A percentile compares a stretch with the other conserved stretches of the same genome.
These are phyloP conservation scores for Australoheros facetus DNA, from an alignment of 2,797 vertebrate species.

Conservation along the genomic window DNA sequence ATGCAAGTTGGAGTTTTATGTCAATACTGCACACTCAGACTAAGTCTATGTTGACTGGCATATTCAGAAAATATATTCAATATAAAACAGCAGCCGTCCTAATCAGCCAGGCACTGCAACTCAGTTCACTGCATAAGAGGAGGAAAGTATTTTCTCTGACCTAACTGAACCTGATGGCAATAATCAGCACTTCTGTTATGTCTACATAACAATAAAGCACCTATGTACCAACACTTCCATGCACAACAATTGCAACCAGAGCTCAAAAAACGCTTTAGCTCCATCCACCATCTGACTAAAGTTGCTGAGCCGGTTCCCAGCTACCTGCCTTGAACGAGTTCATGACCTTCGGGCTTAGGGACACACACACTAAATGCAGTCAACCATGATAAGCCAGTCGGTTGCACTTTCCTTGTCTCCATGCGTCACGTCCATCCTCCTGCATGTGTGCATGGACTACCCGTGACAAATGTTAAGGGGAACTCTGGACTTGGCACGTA, in stretches of 20 bases:
- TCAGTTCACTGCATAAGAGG: not conserved
- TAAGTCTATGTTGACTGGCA: not conserved
- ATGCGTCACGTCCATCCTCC: not conserved
- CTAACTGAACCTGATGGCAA: not conserved
- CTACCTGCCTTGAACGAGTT: conserved; percentile 61
- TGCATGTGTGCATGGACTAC: conserved; percentile 3
- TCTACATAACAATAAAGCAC: not conserved
- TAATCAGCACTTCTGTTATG: not conserved
- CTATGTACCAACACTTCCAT: not conserved
- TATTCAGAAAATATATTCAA: not conserved
- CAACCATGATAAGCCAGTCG: conserved; percentile 47
- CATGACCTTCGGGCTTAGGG: conserved; percentile 45
- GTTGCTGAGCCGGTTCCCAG: conserved; percentile 34
- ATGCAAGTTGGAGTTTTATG: not conserved
- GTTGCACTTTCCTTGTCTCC: not conserved
- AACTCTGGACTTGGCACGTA: conserved; percentile 56
- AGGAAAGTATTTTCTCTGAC: not conserved
- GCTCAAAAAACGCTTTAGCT: not conserved
- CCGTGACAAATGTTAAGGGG: conserved; percentile 25
- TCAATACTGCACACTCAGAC: not conserved
- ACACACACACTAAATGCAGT: not conserved
- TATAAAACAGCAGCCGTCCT: not conserved
- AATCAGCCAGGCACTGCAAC: not conserved
- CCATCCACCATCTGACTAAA: conserved; percentile 4
- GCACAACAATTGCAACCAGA: not conserved